Conservation (phyloP, 2,888 invertebrate genomes). For the Perdita meconis region DNA sequence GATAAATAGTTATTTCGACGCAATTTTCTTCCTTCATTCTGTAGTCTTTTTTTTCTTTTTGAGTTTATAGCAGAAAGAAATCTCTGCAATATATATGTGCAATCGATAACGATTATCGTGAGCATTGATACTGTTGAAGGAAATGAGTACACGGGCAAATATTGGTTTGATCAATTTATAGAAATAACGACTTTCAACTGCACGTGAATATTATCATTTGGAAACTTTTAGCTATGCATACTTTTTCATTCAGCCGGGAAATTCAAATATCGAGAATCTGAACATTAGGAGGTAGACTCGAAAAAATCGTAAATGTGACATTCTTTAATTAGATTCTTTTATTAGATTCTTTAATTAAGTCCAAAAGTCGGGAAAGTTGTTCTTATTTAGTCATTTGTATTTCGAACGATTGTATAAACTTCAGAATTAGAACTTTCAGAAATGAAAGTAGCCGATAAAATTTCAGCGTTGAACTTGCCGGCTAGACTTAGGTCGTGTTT, state of each 20-base stretch:
- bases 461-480: not conserved
- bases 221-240: too few relatives aligned
- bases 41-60: too few relatives aligned
- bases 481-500: not conserved
- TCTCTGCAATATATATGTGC: not conserved
- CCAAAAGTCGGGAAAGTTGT: too few relatives aligned
- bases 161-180: conserved; percentile 10
- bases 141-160: not conserved
- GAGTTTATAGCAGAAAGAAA: too few relatives aligned
- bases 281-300: too few relatives aligned
- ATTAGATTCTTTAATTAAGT: too few relatives aligned
- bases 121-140: conserved; percentile 7
- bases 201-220: too few relatives aligned
- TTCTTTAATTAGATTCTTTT: not conserved
- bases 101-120: conserved; percentile 20
- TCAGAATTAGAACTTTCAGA: not conserved
- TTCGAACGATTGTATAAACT: too few relatives aligned
- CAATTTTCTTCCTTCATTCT: too few relatives aligned
- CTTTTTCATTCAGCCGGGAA: too few relatives aligned
- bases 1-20: too few relatives aligned
- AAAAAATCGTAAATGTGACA: not conserved
- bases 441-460: not conserved
- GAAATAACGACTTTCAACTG: not conserved
- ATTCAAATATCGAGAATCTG: not conserved
- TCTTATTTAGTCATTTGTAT: too few relatives aligned